A percentile compares a stretch with the other conserved stretches of the same genome.
Conservation (phyloP, 2,888 invertebrate species). For the Dicyrtomina minuta region DNA sequence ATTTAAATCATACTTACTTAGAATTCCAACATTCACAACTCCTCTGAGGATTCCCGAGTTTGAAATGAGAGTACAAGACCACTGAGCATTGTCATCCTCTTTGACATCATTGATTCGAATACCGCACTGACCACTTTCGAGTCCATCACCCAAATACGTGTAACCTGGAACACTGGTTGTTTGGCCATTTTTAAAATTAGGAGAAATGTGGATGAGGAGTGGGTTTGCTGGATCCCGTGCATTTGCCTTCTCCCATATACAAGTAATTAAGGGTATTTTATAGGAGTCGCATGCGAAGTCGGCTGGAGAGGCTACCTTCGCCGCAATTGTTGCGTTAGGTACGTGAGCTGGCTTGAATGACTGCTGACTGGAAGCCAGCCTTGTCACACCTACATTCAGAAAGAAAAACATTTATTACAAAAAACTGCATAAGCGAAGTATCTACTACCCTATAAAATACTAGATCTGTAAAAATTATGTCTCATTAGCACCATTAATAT, state of each 20-base stretch:
- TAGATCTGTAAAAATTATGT: too few relatives aligned
- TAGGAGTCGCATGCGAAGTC: slow-evolving; percentile 48
- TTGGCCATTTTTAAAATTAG: slow-evolving; percentile 8
- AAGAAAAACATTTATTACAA: slow-evolving; percentile 5
- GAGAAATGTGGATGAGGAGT: background rate
- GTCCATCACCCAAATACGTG: slow-evolving; percentile 42
- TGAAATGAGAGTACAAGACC: slow-evolving; percentile 47
- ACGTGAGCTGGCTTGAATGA: slow-evolving; percentile 36
- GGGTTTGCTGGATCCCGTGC: background rate
- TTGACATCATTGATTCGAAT: slow-evolving; percentile 41
- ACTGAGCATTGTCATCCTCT: slow-evolving; percentile 42
- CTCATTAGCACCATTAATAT: too few relatives aligned
- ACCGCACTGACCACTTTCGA: slow-evolving; percentile 44
- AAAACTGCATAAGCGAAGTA: too few relatives aligned
- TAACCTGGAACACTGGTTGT: slow-evolving; percentile 33
- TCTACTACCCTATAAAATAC: too few relatives aligned
- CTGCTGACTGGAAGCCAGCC: slow-evolving; percentile 7
- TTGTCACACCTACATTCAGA: slow-evolving; percentile 22
- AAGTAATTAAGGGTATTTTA: slow-evolving; percentile 38
- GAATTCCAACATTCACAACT: slow-evolving; percentile 36
- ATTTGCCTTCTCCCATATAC: slow-evolving; percentile 45
- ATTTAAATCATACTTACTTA: slow-evolving; percentile 41
- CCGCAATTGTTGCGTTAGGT: slow-evolving; percentile 37
- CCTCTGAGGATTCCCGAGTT: slow-evolving; percentile 33
- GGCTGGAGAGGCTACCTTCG: slow-evolving; percentile 40